These are phyloP conservation scores for Myxocyprinus asiaticus DNA, from an alignment of 2,113 vertebrate genomes.

Conservation along the genomic window DNA sequence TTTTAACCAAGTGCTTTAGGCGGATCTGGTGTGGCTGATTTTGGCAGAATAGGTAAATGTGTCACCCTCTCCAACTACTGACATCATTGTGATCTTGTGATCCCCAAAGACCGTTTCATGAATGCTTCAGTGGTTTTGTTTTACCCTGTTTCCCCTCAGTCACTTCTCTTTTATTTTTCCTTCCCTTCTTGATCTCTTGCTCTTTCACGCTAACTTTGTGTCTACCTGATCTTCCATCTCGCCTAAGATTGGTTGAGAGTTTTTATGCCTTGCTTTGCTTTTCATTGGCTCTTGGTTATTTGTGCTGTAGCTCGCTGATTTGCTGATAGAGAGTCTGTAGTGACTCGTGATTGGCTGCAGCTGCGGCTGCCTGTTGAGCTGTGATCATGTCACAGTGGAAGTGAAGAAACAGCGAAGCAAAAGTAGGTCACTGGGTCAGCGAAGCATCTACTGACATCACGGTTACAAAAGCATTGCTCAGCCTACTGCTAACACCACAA, in stretches of 20 bases:
- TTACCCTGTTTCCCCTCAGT: neutral
- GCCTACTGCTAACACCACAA: slow-evolving; percentile 35
- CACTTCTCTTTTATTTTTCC: neutral
- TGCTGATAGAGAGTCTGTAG: slow-evolving; percentile 34
- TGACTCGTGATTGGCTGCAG: slow-evolving; percentile 50
- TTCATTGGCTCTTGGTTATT: slow-evolving; percentile 12
- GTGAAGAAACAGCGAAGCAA: slow-evolving; percentile 53
- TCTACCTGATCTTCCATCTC: no score
- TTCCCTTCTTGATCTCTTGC: neutral
- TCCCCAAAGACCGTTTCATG: no score
- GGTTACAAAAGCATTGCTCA: slow-evolving; percentile 69
- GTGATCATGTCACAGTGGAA: slow-evolving; percentile 62
- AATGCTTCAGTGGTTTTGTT: no score
- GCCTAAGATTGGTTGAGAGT: neutral
- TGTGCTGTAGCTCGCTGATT: slow-evolving; percentile 1
- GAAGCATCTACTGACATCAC: slow-evolving; percentile 79
- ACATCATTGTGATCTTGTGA: no score
- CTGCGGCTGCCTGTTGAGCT: slow-evolving; percentile 60
- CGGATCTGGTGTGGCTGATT: neutral
- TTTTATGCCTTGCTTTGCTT: neutral
- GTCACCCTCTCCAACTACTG: neutral
- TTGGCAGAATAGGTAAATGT: neutral
- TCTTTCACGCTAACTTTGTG: no score
- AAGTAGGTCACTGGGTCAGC: slow-evolving; percentile 94
- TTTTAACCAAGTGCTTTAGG: neutral